Evolutionary conservation across 2,113 vertebrate genomes (phyloP).

Genomic region (Callorhinus ursinus): DNA sequence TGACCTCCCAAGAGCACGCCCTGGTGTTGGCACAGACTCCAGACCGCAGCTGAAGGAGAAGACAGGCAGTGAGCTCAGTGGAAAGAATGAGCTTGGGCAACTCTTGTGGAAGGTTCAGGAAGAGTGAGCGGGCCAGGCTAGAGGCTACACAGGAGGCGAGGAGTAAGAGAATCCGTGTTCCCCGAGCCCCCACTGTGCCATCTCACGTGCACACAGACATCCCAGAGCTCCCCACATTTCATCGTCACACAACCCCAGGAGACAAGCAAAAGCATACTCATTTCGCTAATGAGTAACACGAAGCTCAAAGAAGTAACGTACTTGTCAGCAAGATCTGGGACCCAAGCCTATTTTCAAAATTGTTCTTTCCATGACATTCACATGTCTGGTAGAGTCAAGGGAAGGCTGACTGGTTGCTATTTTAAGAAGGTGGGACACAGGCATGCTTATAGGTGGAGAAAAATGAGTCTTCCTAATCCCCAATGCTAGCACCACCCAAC

Average conservation of each 20-base stretch:
- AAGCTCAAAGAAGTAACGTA: not conserved
- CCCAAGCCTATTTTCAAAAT: not conserved
- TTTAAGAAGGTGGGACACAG: not conserved
- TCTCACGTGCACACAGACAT: accelerated
- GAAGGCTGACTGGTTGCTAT: not conserved
- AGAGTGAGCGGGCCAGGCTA: not conserved
- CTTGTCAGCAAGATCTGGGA: not conserved
- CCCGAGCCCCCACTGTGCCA: not conserved
- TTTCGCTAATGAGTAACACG: not conserved
- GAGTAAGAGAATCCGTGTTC: not conserved
- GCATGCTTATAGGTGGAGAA: not conserved
- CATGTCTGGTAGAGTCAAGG: not conserved
- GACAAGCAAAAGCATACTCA: too few relatives aligned
- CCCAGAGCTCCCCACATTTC: too few relatives aligned
- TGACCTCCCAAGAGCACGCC: not conserved
- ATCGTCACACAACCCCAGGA: not conserved
- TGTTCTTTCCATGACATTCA: not conserved
- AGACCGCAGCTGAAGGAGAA: not conserved
- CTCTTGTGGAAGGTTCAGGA: not conserved
- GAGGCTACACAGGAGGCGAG: accelerated
- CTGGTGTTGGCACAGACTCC: not conserved
- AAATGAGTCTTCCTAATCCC: not conserved
- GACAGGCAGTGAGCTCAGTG: not conserved
- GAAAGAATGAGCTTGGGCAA: not conserved
- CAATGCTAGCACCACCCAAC: not conserved